Evolutionary conservation across 2,113 vertebrate species (phyloP).

Genomic region (Rhombomys opimus): DNA sequence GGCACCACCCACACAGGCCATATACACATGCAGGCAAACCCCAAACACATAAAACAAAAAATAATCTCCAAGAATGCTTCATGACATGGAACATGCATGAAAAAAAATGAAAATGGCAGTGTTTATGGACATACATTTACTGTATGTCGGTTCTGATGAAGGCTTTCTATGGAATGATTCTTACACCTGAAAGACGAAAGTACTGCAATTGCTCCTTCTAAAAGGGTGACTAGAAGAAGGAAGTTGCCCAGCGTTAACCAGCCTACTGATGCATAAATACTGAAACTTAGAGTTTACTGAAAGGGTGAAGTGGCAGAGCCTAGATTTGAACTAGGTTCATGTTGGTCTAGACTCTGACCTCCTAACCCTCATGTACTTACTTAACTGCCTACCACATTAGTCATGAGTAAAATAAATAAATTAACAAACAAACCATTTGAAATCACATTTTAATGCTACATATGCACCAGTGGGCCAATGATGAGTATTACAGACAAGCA

Average conservation of each 20-base stretch:
- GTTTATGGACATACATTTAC: not conserved
- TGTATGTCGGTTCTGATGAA: not conserved
- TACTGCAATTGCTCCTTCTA: not conserved
- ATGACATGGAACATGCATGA: not conserved
- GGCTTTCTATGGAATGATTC: not conserved
- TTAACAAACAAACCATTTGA: not conserved
- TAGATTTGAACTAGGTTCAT: not conserved
- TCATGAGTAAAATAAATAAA: not conserved
- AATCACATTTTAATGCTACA: not conserved
- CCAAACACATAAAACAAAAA: not conserved
- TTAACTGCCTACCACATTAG: not conserved
- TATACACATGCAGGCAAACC: not conserved
- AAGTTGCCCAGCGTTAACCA: not conserved
- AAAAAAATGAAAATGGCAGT: not conserved
- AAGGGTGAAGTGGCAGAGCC: not conserved
- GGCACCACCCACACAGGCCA: not conserved
- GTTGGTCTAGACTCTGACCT: not conserved
- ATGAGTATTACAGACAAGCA: not conserved
- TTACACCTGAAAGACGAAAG: not conserved
- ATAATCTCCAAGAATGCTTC: not conserved
- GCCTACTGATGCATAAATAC: not conserved
- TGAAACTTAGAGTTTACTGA: not conserved
- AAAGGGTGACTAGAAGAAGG: not conserved
- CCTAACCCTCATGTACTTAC: not conserved
- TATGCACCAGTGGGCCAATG: not conserved